phyloP scores from a whole-genome alignment of 2,113 vertebrate genomes.

The Camarhynchus parvulus region DNA sequence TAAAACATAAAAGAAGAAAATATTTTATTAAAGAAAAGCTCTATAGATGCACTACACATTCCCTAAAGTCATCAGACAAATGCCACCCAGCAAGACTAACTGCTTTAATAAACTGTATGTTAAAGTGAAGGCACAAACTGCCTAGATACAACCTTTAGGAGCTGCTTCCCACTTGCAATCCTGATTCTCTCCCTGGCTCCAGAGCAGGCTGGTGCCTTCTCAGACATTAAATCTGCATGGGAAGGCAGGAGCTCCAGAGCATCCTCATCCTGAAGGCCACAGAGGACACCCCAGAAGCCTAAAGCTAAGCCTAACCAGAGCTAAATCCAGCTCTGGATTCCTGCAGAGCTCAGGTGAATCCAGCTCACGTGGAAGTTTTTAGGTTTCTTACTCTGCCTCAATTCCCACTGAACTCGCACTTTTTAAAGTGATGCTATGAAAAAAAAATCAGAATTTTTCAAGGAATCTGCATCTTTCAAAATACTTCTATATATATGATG shows the following conservation, averaged over 20 bases:
- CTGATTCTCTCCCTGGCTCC: not conserved
- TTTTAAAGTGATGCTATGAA: not conserved
- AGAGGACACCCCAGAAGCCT: not conserved
- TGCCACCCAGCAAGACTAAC: not conserved
- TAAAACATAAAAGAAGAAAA: not conserved
- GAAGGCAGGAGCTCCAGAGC: not conserved
- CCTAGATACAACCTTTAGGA: not conserved
- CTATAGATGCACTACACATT: not conserved
- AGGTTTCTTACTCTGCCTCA: not conserved
- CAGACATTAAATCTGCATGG: not conserved
- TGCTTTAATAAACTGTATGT: not conserved
- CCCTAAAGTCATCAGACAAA: not conserved
- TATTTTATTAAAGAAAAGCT: not conserved
- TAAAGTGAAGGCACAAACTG: not conserved
- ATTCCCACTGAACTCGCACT: not conserved
- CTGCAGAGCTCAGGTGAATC: not conserved
- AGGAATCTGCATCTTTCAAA: not conserved
- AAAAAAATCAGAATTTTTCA: not conserved
- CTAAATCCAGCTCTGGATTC: not conserved
- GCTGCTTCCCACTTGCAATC: not conserved
- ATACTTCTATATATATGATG: not conserved
- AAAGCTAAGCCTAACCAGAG: not conserved
- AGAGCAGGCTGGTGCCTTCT: not conserved
- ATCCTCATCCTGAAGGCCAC: not conserved
- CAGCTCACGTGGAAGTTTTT: accelerated